Evolutionary conservation across 2,797 vertebrate genomes (phyloP), one percentile per base, ranked within the genome.

Genomic region (Acridotheres tristis): DNA sequence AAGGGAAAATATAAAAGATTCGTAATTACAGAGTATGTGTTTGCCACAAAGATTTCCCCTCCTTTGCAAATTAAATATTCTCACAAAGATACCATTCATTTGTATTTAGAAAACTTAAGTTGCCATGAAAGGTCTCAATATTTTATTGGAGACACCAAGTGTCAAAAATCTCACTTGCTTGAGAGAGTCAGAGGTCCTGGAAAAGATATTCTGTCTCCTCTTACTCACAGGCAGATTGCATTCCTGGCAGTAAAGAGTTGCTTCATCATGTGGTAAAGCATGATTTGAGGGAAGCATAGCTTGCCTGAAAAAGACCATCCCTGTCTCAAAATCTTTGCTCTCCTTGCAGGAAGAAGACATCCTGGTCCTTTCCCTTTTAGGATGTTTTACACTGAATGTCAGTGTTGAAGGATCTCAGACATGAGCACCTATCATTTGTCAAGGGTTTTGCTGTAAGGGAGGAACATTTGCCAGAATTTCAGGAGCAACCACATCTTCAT

Each of bases 101-200:
- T 90, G 34, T 88, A 92, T 95, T 96, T 93, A 93, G 92, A 95
- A 94, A 71, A 89, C 13, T 84, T 58, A 90, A 74, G 18, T 55
- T 88, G 54, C 75, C 66, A 90, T 85, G 55, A 80, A 94, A 88
- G 11, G 14, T 93, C 72, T 94, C 84, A 90, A 87, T 91, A 93
- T 85, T 91, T 63, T 79, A 80, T 89, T 95, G 59, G 83, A 96
- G 94, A 96, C 34, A 48, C 10, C 18, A 89, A 61, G 90, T 89
- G 65, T 90, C 92, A 93, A 97, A 97, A 96, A 95, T 85, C 42
- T 79, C 55, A 74, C 92, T 96, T 95, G 85, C 76, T 95, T 96
- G 80, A 34, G 63, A 91, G 87, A 77, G 27, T 94, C 51, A 87
- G 40, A 88, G 59, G 59, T 95, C 72, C 47, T 72, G 68, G 50